Percentiles rank a stretch among this genome's conserved stretches.
These are phyloP conservation scores for Trematomus loennbergii DNA, from an alignment of 2,113 vertebrate species.

Conservation along the genomic window DNA sequence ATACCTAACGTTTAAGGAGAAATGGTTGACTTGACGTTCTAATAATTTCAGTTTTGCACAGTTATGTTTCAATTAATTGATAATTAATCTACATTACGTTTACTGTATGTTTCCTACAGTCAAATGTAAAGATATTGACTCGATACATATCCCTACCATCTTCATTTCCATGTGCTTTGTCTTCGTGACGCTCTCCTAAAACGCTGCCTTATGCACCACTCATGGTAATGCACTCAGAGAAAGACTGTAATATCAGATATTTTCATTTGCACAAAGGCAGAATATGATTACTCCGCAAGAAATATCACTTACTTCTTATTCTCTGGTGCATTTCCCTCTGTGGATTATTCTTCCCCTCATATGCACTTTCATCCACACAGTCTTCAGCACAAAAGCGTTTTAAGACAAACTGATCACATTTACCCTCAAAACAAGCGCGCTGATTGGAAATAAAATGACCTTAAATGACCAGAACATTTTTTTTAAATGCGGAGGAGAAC, in stretches of 20 bases:
- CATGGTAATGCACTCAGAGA: background rate
- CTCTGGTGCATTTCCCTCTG: background rate
- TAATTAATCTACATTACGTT: too few species aligned
- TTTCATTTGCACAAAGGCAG: background rate
- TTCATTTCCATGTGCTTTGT: background rate
- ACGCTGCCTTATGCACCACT: background rate
- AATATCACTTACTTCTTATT: slow-evolving; percentile 4
- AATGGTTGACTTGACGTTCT: too few species aligned
- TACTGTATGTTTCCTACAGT: too few species aligned
- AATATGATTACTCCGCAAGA: slow-evolving; percentile 16
- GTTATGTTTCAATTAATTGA: too few species aligned
- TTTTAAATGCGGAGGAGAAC: slow-evolving; percentile 38
- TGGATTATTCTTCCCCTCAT: background rate
- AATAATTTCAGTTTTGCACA: too few species aligned
- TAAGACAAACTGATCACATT: slow-evolving; percentile 30
- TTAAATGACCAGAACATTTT: slow-evolving; percentile 47
- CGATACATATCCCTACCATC: background rate
- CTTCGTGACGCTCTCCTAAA: background rate
- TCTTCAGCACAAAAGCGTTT: slow-evolving; percentile 21
- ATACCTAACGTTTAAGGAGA: too few species aligned
- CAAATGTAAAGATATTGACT: background rate
- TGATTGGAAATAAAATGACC: slow-evolving; percentile 43
- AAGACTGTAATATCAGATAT: background rate
- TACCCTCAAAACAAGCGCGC: slow-evolving; percentile 26
- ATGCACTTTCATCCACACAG: background rate